Conservation (phyloP, 2,113 vertebrate species). For the Benthochromis sp. region DNA sequence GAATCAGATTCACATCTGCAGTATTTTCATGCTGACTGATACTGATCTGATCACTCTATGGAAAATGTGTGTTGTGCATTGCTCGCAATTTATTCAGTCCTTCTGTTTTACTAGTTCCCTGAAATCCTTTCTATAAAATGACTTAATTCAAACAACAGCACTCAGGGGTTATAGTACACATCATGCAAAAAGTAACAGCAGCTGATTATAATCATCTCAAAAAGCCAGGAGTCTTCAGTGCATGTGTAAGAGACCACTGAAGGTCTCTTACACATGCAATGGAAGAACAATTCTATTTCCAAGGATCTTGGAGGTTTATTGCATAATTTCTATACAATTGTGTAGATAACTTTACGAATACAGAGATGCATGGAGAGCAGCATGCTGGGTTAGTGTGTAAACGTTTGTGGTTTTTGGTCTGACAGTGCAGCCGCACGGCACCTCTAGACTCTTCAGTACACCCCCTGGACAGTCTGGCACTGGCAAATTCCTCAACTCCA, state of each 20-base stretch:
- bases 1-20: neutral
- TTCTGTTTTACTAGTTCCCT: neutral
- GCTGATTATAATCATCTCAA: neutral
- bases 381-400: conserved; percentile 17
- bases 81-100: neutral
- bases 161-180: neutral
- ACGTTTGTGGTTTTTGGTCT: conserved; percentile 46
- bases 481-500: conserved; percentile 19
- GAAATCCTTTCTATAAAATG: neutral
- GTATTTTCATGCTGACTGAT: neutral
- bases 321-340: conserved; percentile 32
- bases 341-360: conserved; percentile 19
- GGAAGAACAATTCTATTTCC: conserved; percentile 21
- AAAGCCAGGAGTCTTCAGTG: neutral
- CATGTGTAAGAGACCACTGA: neutral
- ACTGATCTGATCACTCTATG: neutral
- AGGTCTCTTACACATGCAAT: neutral
- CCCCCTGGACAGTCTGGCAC: conserved; percentile 36
- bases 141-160: neutral
- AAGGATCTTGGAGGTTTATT: conserved; percentile 33
- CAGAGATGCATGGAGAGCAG: neutral
- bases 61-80: neutral
- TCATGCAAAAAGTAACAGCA: neutral
- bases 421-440: conserved; percentile 33
- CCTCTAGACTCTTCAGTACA: conserved; percentile 31